phyloP scores from a whole-genome alignment of 2,113 vertebrate genomes.

The Aegithalos caudatus region DNA sequence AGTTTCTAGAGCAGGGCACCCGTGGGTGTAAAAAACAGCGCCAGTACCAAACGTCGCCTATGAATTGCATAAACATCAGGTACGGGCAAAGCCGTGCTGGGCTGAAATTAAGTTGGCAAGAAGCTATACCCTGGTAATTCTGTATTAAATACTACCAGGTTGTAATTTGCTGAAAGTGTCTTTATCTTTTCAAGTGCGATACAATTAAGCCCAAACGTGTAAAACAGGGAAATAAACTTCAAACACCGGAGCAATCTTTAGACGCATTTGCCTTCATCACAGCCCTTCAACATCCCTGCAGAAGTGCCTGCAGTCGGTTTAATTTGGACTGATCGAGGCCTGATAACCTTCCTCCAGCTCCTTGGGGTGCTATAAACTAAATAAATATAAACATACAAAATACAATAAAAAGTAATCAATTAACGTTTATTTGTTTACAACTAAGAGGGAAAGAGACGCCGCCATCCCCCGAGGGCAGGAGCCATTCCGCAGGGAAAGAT shows the following conservation, averaged over 20 bases:
- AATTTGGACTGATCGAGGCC: neutral
- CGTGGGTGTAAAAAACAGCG: too few species aligned
- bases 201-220: neutral
- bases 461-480: neutral
- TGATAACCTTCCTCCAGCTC: neutral
- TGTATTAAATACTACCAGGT: neutral
- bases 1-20: neutral
- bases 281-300: neutral
- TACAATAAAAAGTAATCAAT: neutral
- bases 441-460: neutral
- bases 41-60: fast-evolving
- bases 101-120: fast-evolving
- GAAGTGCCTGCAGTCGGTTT: neutral
- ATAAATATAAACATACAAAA: neutral
- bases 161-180: neutral
- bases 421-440: neutral
- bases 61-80: neutral
- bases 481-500: too few species aligned
- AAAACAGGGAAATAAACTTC: fast-evolving
- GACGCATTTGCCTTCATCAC: fast-evolving
- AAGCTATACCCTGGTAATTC: neutral
- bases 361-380: neutral
- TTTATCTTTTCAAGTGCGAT: neutral
- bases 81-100: neutral
- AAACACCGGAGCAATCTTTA: neutral